Base-by-base conservation (phyloP, 2,888 invertebrate species). In the Nycteola revayana region DNA sequence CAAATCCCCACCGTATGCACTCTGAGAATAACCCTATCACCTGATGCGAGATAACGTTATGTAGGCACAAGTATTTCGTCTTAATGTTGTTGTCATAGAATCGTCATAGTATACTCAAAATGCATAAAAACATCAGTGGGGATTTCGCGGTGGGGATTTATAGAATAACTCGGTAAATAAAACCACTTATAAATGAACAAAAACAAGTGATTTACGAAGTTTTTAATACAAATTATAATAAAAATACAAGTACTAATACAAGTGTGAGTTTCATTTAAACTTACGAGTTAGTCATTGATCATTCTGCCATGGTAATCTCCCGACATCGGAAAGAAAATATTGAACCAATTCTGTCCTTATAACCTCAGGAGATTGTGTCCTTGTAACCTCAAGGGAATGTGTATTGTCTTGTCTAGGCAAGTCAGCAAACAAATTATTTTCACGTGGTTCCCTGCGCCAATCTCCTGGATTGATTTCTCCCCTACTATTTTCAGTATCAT, bases 401-500 rank as follows among this genome's bases (percentile, higher is more conserved):
- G 36, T 31, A 36, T 36, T 31, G 36, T 23, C 36, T 23, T 36
- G 10, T 36, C 36, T 31, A 10, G 36, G 28, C 31, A 35, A 25
- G 29, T 20, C 25, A 35, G 7, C 35, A 25, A 35, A 35, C 8
- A 8, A 35, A 35, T 25, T 25, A 28, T 34, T 29, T 28, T 35
- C 31, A 31, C 10, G 30, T 18, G 31, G 17, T 27, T 23, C 27
- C 18, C 23, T 32, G 25, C 36, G 31, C 36, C 36, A 36, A 10
- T 36, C 31, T 10, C 30, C 36, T 30, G 36, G 36, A 23, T 10
- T 31, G 36, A 36, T 28, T 31, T 37, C 44, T 32, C 31, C 25
- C 26, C 25, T 25, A 25, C 25, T 7, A 42, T 36, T 42, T 42
- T 42, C 36, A 42, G 39, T 18, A 44, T 44, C 43, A 31, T 40